Base-by-base conservation (phyloP, 2,113 vertebrate genomes). In the Entelurus aequoreus region DNA sequence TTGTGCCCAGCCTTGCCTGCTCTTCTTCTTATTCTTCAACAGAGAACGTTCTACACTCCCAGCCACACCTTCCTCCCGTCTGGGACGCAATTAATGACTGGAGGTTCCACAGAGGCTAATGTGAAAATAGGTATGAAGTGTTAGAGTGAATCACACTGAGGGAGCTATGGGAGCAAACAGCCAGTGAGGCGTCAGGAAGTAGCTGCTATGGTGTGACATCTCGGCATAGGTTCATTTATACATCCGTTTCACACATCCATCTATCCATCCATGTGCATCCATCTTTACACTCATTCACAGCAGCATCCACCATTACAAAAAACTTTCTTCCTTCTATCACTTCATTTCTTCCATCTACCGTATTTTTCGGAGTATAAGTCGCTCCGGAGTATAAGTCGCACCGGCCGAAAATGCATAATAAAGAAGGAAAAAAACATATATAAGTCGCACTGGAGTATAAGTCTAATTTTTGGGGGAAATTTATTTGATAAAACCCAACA, bases 11-110 rank as follows among this genome's bases (percentile, higher is more conserved):
- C 76, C 85, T 80, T 78, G 83, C 80, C 77, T 80, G 62, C 47
- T 28, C 28, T 50, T 58, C 78, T 50, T 15, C 48, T 73, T 73
- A 75, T 63, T 50, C 42, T 68, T 74, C 77, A 62, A 48, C 42
- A 65, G 56, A 61, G 62, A 65, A 68, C 62, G 51, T 72, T 74
- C 59, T 69, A 60, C 66, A 66, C 60, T 71, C 65, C 62, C 59
- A 69, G 54, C 52, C 63, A 50, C 69, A 54, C 65, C 68, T 48
- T 64, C 74, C 48, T 80, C 82, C 79, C 82, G 66, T 63, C 76
- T 71, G 87, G 82, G 82, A 87, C 75, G 62, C 76, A 79, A 81
- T 88, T 84, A 85, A 85, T 83, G 81, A 64, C 69, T 72, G 70
- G 60, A 48, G 62, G 71, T 69, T 56, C 80, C 53, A 12, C 13